A percentile compares a stretch with the other conserved stretches of the same genome.
phyloP scores from a whole-genome alignment of 2,113 vertebrate species.

The Silurus glanis region DNA sequence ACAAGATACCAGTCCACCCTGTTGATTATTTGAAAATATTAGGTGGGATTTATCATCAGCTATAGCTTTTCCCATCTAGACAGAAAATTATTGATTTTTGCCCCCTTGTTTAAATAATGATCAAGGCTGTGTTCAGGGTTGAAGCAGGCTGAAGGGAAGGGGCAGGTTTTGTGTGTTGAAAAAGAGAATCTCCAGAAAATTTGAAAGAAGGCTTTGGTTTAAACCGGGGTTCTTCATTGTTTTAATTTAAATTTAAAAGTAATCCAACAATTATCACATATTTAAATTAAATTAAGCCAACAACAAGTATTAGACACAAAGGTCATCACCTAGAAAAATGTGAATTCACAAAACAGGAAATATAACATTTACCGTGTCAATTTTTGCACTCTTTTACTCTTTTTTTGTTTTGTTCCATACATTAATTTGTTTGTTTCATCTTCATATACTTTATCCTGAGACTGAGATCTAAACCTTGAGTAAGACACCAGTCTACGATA shows the following conservation, averaged over 20 bases:
- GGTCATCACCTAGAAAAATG: neutral
- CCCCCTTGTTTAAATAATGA: conserved; percentile 74
- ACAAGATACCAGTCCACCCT: conserved; percentile 39
- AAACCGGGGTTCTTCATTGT: neutral
- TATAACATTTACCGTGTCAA: neutral
- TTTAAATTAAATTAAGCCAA: neutral
- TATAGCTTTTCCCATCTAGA: conserved; percentile 26
- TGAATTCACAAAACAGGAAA: neutral
- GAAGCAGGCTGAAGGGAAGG: conserved; percentile 11
- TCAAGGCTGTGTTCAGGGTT: conserved; percentile 54
- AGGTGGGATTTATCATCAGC: conserved; percentile 50
- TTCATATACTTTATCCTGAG: neutral
- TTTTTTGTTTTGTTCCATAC: neutral
- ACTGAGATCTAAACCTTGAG: neutral
- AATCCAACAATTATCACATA: no score
- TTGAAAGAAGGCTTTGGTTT: neutral
- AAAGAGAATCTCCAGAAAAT: conserved; percentile 49
- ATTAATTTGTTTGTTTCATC: neutral
- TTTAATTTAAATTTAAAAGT: no score
- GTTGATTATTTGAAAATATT: conserved; percentile 50
- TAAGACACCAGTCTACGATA: neutral
- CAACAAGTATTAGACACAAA: neutral
- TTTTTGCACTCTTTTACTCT: neutral
- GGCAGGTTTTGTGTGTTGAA: neutral
- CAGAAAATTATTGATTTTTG: conserved; percentile 59